A percentile compares a stretch with the other conserved stretches of the same genome.
Evolutionary conservation across 2,888 invertebrate species (phyloP).

Genomic region (Micropterix aruncella): DNA sequence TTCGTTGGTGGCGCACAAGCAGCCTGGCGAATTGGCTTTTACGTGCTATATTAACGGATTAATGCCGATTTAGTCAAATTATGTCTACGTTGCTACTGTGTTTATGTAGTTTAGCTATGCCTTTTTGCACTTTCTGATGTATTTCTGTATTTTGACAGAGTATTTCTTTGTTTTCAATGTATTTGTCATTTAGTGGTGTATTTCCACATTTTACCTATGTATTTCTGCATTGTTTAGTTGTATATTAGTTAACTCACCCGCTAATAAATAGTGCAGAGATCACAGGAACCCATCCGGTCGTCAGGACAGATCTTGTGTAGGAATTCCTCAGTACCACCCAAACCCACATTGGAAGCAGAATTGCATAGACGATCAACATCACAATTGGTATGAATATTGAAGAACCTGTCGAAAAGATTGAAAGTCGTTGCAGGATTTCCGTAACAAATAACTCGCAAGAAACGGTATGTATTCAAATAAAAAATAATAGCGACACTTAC

Average conservation of each 20-base stretch:
- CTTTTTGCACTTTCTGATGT: too few relatives aligned
- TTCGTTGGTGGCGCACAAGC: too few relatives aligned
- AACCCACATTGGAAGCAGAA: constrained; percentile 77
- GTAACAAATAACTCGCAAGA: background rate
- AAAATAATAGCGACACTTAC: background rate
- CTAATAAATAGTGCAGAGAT: constrained; percentile 89
- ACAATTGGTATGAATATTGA: constrained; percentile 65
- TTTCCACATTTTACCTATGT: background rate
- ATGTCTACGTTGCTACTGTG: too few relatives aligned
- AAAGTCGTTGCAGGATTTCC: background rate
- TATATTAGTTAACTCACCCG: constrained; percentile 55
- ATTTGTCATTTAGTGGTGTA: background rate
- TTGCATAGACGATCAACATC: constrained; percentile 54
- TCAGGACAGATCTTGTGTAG: constrained; percentile 75
- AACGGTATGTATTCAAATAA: background rate
- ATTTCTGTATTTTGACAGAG: background rate
- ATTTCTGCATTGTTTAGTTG: constrained; percentile 1
- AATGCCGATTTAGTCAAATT: too few relatives aligned
- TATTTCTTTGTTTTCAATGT: background rate
- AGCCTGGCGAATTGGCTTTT: too few relatives aligned
- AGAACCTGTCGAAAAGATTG: constrained; percentile 29
- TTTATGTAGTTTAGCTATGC: too few relatives aligned
- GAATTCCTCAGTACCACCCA: constrained; percentile 71
- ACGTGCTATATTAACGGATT: too few relatives aligned
- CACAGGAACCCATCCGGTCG: constrained; percentile 90